Evolutionary conservation across 2,888 invertebrate genomes (phyloP).

Genomic region (Beris chalybata): DNA sequence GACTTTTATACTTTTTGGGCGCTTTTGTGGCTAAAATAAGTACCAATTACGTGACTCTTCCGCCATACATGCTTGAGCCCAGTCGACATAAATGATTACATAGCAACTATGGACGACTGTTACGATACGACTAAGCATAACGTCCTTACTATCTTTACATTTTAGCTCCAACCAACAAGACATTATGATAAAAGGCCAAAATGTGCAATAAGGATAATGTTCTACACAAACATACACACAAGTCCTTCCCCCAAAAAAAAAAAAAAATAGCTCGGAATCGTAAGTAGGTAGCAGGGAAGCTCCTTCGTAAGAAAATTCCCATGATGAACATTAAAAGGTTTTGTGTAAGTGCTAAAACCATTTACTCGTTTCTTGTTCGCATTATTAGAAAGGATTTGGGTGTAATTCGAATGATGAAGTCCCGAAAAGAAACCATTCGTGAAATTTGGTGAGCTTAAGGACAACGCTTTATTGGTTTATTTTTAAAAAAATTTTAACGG

Average conservation of each 20-base stretch:
- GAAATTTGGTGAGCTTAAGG: no score
- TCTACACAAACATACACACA: not conserved
- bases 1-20: slow-evolving; percentile 14
- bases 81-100: slow-evolving; percentile 8
- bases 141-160: slow-evolving; percentile 1
- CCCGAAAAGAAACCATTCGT: no score
- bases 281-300: no score
- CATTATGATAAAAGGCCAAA: slow-evolving; percentile 11
- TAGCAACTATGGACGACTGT: not conserved
- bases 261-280: no score
- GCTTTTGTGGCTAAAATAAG: slow-evolving; percentile 11
- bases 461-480: no score
- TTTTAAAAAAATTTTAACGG: no score
- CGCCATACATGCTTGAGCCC: not conserved
- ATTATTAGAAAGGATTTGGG: no score
- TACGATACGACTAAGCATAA: not conserved
- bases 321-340: no score
- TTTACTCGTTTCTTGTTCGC: no score
- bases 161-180: slow-evolving; percentile 4
- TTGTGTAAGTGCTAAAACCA: no score
- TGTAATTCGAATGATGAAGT: no score
- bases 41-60: slow-evolving; percentile 15
- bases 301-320: no score
- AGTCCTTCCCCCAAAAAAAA: not conserved
- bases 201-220: not conserved